phyloP scores from a whole-genome alignment of 1,140 invertebrate species.

The Drosophila pectinifera region DNA sequence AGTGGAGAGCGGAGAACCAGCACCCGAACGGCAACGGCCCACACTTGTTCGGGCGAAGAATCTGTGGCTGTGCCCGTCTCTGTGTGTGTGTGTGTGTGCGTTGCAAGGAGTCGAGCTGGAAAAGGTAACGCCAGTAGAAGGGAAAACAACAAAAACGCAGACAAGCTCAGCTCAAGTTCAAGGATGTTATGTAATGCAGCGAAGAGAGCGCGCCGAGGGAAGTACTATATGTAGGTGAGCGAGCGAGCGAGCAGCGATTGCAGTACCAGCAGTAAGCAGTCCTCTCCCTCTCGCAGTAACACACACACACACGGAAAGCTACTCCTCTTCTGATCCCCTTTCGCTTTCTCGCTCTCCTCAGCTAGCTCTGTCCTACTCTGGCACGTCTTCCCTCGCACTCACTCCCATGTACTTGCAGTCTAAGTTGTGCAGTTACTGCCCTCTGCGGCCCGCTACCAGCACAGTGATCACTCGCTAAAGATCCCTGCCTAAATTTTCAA shows the following conservation, averaged over 20 bases:
- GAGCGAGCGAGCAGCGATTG: slow-evolving; percentile 26
- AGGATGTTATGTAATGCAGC: slow-evolving; percentile 84
- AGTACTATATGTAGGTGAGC: slow-evolving; percentile 22
- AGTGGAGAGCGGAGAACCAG: slow-evolving; percentile 37
- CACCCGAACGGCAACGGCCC: slow-evolving; percentile 9
- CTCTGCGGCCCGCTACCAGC: slow-evolving; percentile 27
- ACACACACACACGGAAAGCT: not conserved
- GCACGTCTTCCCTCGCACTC: not conserved
- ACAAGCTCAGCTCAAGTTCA: slow-evolving; percentile 80
- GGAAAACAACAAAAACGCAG: slow-evolving; percentile 37
- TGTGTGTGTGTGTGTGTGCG: not conserved
- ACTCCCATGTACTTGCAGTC: slow-evolving; percentile 42
- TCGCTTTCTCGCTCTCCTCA: slow-evolving; percentile 28
- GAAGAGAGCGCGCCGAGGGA: slow-evolving; percentile 11
- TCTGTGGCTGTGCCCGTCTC: not conserved
- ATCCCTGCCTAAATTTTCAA: no score
- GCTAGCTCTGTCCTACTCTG: not conserved
- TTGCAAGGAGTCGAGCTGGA: slow-evolving; percentile 37
- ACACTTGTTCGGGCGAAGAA: slow-evolving; percentile 16
- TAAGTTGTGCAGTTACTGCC: slow-evolving; percentile 73
- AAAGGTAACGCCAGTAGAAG: slow-evolving; percentile 24
- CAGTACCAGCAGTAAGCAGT: slow-evolving; percentile 10
- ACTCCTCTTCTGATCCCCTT: slow-evolving; percentile 50
- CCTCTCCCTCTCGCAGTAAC: slow-evolving; percentile 23
- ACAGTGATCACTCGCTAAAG: slow-evolving; percentile 14